Percentiles rank a stretch among this genome's conserved stretches.
phyloP scores from a whole-genome alignment of 2,797 vertebrate genomes.

The Amazona finschi region DNA sequence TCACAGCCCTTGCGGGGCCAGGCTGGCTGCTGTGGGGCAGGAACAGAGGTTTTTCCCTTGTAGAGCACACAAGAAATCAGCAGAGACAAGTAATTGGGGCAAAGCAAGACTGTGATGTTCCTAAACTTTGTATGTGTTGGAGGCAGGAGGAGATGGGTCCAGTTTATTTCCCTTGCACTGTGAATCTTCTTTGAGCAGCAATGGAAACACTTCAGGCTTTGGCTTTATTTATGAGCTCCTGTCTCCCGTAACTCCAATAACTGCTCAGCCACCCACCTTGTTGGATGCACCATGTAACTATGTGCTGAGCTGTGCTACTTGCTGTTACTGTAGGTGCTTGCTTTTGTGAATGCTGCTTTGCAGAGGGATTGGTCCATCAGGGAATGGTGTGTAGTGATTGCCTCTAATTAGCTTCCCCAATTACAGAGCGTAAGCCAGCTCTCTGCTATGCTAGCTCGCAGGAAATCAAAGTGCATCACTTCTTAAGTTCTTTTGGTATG shows the following conservation, averaged over 20 bases:
- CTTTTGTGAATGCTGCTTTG: neutral
- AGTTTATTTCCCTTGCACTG: too few relatives aligned
- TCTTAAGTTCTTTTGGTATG: neutral
- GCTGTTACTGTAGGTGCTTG: neutral
- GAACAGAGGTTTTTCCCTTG: neutral
- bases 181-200: neutral
- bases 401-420: neutral
- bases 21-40: neutral
- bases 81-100: neutral
- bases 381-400: fast-evolving
- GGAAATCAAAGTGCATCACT: fast-evolving
- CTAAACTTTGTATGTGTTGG: fast-evolving
- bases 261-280: neutral
- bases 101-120: neutral
- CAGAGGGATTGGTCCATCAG: neutral
- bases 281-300: neutral
- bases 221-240: neutral
- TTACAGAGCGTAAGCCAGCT: neutral
- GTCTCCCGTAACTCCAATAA: fast-evolving
- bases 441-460: neutral
- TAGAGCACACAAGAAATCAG: neutral
- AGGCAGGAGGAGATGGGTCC: neutral
- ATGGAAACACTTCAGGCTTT: neutral
- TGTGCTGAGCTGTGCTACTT: neutral
- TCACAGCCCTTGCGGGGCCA: neutral